Evolutionary conservation across 2,113 vertebrate species (phyloP), one percentile per base, ranked within the genome.

Genomic region (Plectropomus leopardus): DNA sequence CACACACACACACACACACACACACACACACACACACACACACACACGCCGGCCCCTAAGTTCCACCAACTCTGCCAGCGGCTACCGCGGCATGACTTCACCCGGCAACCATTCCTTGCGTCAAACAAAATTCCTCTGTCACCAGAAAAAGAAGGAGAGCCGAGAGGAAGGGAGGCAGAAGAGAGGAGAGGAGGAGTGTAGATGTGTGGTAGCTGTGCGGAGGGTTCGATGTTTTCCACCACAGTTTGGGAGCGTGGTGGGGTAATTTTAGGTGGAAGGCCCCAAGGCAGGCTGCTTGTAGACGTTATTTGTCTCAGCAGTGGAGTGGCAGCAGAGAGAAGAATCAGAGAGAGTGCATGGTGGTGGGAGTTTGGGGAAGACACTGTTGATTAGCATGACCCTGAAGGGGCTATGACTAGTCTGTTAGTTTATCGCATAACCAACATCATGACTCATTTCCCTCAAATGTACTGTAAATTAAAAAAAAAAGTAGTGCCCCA

Each of bases 61-160:
- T 93, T 88, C 95, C 94, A 95, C 84, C 81, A 79, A 85, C 91
- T 89, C 93, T 92, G 91, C 92, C 94, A 90, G 74, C 89, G 85
- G 92, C 95, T 95, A 92, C 93, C 93, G 94, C 83, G 87, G 79
- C 87, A 94, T 95, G 92, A 94, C 94, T 93, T 96, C 95, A 94
- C 89, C 93, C 91, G 86, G 89, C 87, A 96, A 94, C 92, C 91
- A 93, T 26, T 77, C 88, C 92, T 94, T 91, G 88, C 76, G 89
- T 94, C 94, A 92, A 95, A 94, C 94, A 94, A 95, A 95, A 96
- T 94, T 83, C 92, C 93, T 95, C 95, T 95, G 93, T 96, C 95
- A 95, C 94, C 94, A 95, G 95, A 93, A 92, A 90, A 93, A 90
- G 84, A 78, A 85, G 81, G 71, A 66, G 89, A 76, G 83, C 53